Evolutionary conservation across 2,797 vertebrate genomes (phyloP), one percentile per base, ranked within the genome.

Genomic region (Pseudotriccus pelzelni): DNA sequence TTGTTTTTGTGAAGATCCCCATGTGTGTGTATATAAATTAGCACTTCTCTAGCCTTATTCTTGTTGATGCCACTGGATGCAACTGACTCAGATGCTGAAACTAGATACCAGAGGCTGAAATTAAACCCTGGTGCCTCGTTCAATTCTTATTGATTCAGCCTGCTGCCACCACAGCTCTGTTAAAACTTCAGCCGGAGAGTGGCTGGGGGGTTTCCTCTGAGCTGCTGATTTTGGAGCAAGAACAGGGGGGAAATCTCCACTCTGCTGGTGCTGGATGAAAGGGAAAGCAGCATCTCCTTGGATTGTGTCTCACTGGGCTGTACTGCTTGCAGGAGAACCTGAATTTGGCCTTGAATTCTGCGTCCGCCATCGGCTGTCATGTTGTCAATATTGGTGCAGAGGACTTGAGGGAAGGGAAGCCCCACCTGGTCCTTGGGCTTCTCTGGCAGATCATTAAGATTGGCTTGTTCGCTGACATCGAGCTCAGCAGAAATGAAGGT

Each of bases 381-480:
- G 99, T 99, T 62, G 99, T 99, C 89, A 99, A 99, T 90, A 99
- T 99, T 12, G 99, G 99, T 1, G 99, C 99, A 32, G 98, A 99
- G 91, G 99, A 99, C 94, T 97, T 99, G 92, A 98, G 98, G 90
- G 99, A 99, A 94, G 99, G 99, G 25, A 99, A 99, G 87, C 99
- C 99, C 37, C 99, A 99, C 94, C 98, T 99, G 97, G 99, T 99
- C 52, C 98, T 99, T 28, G 99, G 99, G 28, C 98, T 99, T 19
- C 98, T 99, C 62, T 99, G 99, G 99, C 99, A 99, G 97, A 99
- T 99, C 76, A 99, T 99, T 94, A 99, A 99, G 98, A 99, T 99
- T 0, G 99, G 99, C 77, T 97, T 99, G 97, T 99, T 99, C 2
- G 99, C 99, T 1, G 98, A 99, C 94, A 99, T 99, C 6, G 98